These are phyloP conservation scores for Sesia apiformis DNA, from an alignment of 2,888 invertebrate genomes.

Conservation along the genomic window DNA sequence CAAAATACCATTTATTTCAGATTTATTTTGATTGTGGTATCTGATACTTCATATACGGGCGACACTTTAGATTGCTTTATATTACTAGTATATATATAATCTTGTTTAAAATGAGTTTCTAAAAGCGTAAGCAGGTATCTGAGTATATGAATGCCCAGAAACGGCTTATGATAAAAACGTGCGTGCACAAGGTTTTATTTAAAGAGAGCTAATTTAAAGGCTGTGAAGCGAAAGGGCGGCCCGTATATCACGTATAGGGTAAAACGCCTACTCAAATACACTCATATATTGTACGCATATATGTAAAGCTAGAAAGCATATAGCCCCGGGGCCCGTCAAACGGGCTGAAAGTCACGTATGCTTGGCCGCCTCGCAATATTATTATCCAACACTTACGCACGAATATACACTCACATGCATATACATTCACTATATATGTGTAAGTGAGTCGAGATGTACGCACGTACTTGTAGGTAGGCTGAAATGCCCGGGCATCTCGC, in stretches of 20 bases:
- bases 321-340: conserved; percentile 63
- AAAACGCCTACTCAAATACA: conserved; percentile 47
- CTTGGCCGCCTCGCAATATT: conserved; percentile 62
- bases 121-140: too few relatives aligned
- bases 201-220: conserved; percentile 68
- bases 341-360: conserved; percentile 69
- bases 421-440: conserved; percentile 16
- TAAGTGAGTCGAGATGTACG: conserved; percentile 11
- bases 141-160: too few relatives aligned
- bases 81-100: too few relatives aligned
- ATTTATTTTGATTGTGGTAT: too few relatives aligned
- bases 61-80: too few relatives aligned
- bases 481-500: conserved; percentile 57
- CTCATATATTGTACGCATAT: conserved; percentile 22
- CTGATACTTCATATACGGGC: too few relatives aligned
- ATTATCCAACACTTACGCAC: conserved; percentile 71
- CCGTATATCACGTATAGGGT: conserved; percentile 51
- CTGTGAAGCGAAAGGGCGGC: conserved; percentile 48
- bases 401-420: conserved; percentile 34
- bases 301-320: conserved; percentile 33
- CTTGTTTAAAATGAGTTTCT: too few relatives aligned
- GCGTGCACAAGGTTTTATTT: conserved; percentile 35
- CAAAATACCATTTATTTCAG: too few relatives aligned
- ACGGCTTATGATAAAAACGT: not conserved
- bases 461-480: conserved; percentile 21